phyloP scores from a whole-genome alignment of 2,797 vertebrate genomes.

The Tinamus major region DNA sequence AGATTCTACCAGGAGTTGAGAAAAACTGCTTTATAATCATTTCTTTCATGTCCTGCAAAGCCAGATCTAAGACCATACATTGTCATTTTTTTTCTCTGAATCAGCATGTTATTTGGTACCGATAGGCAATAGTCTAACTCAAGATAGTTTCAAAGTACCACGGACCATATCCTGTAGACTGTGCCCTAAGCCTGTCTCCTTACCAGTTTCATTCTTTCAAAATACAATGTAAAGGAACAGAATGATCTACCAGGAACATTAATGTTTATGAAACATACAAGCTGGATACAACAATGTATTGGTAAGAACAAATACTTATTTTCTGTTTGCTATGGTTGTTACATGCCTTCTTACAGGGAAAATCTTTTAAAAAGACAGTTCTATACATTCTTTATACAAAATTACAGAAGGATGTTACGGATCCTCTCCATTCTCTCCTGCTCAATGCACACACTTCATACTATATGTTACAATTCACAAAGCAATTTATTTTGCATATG shows the following conservation, averaged over 20 bases:
- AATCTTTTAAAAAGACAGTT: neutral
- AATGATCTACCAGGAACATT: neutral
- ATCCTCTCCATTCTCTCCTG: neutral
- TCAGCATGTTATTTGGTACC: neutral
- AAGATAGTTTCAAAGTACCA: neutral
- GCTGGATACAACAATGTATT: neutral
- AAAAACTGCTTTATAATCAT: constrained; percentile 17
- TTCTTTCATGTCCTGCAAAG: constrained; percentile 19
- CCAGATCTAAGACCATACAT: neutral
- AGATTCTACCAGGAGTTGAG: neutral
- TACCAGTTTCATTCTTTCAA: neutral
- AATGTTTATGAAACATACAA: neutral
- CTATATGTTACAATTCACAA: constrained; percentile 2
- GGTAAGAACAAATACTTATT: neutral
- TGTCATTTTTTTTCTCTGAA: neutral
- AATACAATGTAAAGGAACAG: neutral
- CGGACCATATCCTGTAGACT: neutral
- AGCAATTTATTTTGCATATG: constrained; percentile 34
- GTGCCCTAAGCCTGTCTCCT: neutral
- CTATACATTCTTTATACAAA: neutral
- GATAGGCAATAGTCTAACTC: neutral
- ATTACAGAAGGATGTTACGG: neutral
- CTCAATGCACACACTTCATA: neutral
- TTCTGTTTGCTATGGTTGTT: neutral
- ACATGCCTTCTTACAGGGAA: neutral